Evolutionary conservation across 2,888 invertebrate species (phyloP).

Genomic region (Pediacus dermestoides): DNA sequence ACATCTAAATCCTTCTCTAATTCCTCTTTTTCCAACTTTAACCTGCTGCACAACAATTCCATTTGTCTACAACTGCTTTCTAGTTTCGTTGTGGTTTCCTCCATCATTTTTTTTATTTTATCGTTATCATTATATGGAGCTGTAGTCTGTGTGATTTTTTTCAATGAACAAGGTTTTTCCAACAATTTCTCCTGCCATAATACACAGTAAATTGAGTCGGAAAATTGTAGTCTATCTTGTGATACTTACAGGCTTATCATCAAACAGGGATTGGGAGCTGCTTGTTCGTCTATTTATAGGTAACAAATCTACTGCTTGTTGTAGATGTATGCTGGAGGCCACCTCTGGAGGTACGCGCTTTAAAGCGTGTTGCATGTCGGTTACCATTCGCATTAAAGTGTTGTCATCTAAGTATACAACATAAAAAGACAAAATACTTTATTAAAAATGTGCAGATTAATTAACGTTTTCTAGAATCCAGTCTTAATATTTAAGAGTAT

Average conservation of each 20-base stretch:
- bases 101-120: slow-evolving; percentile 42
- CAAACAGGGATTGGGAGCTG: slow-evolving; percentile 9
- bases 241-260: slow-evolving; percentile 22
- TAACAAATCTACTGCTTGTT: slow-evolving; percentile 28
- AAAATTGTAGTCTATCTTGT: slow-evolving; percentile 1
- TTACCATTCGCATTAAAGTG: slow-evolving; percentile 41
- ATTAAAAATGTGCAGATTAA: no score
- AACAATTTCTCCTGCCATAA: slow-evolving; percentile 24
- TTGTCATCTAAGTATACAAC: slow-evolving; percentile 36
- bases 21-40: slow-evolving; percentile 44
- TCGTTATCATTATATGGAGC: slow-evolving; percentile 33
- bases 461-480: background rate
- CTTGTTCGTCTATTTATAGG: slow-evolving; percentile 11
- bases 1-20: slow-evolving; percentile 37
- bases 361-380: slow-evolving; percentile 45
- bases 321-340: slow-evolving; percentile 36
- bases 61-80: slow-evolving; percentile 45
- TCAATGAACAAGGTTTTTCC: slow-evolving; percentile 9
- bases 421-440: background rate
- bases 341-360: slow-evolving; percentile 46
- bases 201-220: background rate
- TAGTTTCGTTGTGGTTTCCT: slow-evolving; percentile 43
- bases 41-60: slow-evolving; percentile 41
- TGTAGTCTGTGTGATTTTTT: slow-evolving; percentile 34
- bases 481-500: background rate